Evolutionary conservation across 2,888 invertebrate species (phyloP).

Genomic region (Drosophila mimica): DNA sequence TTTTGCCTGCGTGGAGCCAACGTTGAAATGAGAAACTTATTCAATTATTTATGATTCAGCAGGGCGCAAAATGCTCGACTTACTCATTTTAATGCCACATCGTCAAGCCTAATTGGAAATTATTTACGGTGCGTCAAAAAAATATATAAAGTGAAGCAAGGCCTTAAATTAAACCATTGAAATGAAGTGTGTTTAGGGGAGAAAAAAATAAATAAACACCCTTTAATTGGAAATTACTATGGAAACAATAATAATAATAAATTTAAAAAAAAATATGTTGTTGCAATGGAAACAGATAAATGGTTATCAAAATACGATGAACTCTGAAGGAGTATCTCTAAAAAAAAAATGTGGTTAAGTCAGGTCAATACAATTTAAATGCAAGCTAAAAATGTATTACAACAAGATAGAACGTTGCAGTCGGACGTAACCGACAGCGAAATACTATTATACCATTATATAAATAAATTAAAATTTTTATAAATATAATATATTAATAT

Average conservation of each 20-base stretch:
- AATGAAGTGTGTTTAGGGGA: conserved; percentile 12
- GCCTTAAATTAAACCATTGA: conserved; percentile 44
- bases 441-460: too few relatives aligned
- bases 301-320: not conserved
- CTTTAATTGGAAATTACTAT: not conserved
- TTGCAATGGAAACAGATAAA: not conserved
- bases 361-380: not conserved
- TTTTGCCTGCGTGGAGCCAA: conserved; percentile 13
- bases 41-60: conserved; percentile 72
- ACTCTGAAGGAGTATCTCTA: not conserved
- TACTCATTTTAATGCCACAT: conserved; percentile 47
- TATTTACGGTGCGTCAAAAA: conserved; percentile 20
- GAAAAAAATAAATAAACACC: not conserved
- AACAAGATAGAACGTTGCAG: too few relatives aligned
- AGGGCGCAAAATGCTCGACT: conserved; percentile 45
- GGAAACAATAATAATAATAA: not conserved
- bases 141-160: conserved; percentile 17
- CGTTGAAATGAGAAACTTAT: conserved; percentile 67
- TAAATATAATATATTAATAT: too few relatives aligned
- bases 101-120: conserved; percentile 66
- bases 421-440: too few relatives aligned
- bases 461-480: too few relatives aligned
- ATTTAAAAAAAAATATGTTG: not conserved
- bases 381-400: not conserved
- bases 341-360: not conserved